Conservation (phyloP, 2,113 vertebrate species). For the Pachyramphus minor region DNA sequence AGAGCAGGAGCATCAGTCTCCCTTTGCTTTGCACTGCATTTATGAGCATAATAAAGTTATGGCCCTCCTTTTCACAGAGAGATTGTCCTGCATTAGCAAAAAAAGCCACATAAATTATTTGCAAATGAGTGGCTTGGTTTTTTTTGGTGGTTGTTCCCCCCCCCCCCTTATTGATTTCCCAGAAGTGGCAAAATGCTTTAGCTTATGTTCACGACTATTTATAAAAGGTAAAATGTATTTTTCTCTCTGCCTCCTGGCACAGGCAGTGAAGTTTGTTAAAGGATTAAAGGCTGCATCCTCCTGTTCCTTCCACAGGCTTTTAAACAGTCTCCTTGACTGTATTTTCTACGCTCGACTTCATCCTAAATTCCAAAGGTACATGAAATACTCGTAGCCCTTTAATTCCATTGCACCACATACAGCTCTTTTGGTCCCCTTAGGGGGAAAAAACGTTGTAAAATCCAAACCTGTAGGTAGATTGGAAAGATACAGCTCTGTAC, state of each 20-base stretch:
- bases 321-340: not conserved
- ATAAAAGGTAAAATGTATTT: conserved; percentile 56
- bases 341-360: not conserved
- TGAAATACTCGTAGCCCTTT: not conserved
- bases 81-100: conserved; percentile 66
- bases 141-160: not conserved
- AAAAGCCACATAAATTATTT: conserved; percentile 58
- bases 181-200: conserved; percentile 65
- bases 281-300: not conserved
- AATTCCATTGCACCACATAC: not conserved
- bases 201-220: conserved; percentile 61
- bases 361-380: not conserved
- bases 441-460: not conserved
- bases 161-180: conserved; percentile 66
- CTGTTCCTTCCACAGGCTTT: conserved; percentile 28
- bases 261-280: conserved; percentile 12
- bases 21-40: conserved; percentile 63
- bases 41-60: conserved; percentile 70
- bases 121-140: conserved; percentile 42
- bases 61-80: conserved; percentile 70
- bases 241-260: conserved; percentile 39
- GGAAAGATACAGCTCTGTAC: not conserved
- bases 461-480: not conserved
- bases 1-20: conserved; percentile 8
- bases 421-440: not conserved